Evolutionary conservation across 2,113 vertebrate species (phyloP).

Genomic region (Oryzias woworae): DNA sequence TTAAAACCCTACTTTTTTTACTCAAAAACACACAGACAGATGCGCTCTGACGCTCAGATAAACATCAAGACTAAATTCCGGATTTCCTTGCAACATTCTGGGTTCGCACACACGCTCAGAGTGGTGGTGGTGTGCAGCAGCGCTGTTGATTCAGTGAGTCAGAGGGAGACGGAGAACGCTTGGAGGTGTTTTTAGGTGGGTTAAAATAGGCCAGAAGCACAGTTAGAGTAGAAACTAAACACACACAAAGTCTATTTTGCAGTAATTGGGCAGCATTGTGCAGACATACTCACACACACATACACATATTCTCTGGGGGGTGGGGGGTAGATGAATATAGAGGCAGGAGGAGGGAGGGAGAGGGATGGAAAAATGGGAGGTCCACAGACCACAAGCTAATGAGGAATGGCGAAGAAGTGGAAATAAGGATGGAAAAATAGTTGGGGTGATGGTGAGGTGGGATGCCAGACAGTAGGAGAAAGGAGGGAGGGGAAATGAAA

Average conservation of each 20-base stretch:
- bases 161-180: conserved; percentile 62
- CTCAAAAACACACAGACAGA: conserved; percentile 26
- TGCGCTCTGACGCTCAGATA: conserved; percentile 28
- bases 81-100: conserved; percentile 18
- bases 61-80: conserved; percentile 28
- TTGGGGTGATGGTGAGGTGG: conserved; percentile 24
- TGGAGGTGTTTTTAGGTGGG: conserved; percentile 68
- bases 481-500: conserved; percentile 2
- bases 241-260: conserved; percentile 45
- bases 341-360: conserved; percentile 39
- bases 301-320: conserved; percentile 58
- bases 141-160: conserved; percentile 67
- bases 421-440: conserved; percentile 46
- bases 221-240: conserved; percentile 43
- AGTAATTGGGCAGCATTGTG: conserved; percentile 70
- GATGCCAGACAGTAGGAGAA: conserved; percentile 8
- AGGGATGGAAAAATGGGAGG: conserved; percentile 53
- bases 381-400: conserved; percentile 49
- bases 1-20: background rate
- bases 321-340: conserved; percentile 55
- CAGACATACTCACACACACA: conserved; percentile 57
- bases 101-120: background rate
- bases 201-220: conserved; percentile 57
- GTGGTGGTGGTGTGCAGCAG: conserved; percentile 28
- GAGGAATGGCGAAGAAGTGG: conserved; percentile 33